A percentile compares a stretch with the other conserved stretches of the same genome.
phyloP scores from a whole-genome alignment of 2,888 invertebrate species.

The Drosophila mimica region DNA sequence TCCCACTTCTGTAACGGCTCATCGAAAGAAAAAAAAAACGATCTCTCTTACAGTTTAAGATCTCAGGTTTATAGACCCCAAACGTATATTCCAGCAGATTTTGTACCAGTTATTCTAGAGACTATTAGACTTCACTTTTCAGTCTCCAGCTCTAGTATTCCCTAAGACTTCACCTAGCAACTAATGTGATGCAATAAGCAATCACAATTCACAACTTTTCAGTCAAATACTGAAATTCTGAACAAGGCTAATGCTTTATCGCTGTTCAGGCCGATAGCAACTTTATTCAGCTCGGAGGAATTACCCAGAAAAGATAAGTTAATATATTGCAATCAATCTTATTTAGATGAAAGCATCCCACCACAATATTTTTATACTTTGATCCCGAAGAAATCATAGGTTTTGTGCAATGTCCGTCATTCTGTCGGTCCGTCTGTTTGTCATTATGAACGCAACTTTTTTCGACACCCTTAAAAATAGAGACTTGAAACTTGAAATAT shows the following conservation, averaged over 20 bases:
- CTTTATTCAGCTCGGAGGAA: not conserved
- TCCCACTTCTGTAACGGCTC: not conserved
- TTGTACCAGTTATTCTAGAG: not conserved
- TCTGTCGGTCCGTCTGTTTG: too few relatives aligned
- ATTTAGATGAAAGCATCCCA: not conserved
- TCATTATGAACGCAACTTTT: too few relatives aligned
- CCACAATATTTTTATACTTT: not conserved
- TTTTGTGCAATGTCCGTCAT: too few relatives aligned
- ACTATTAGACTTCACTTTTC: not conserved
- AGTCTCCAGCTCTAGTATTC: not conserved
- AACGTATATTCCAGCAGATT: not conserved
- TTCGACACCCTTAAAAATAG: too few relatives aligned
- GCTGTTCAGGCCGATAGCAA: not conserved
- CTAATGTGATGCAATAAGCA: not conserved
- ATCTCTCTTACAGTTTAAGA: not conserved
- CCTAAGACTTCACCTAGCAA: not conserved
- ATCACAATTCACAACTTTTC: not conserved
- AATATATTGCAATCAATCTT: not conserved
- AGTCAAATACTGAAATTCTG: not conserved
- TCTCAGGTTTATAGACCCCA: not conserved
- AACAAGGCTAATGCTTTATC: not conserved
- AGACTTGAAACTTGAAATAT: too few relatives aligned
- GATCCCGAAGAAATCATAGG: too few relatives aligned
- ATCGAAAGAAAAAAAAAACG: not conserved
- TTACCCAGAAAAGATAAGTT: not conserved